phyloP scores from a whole-genome alignment of 2,113 vertebrate species.

The Otocyon megalotis region DNA sequence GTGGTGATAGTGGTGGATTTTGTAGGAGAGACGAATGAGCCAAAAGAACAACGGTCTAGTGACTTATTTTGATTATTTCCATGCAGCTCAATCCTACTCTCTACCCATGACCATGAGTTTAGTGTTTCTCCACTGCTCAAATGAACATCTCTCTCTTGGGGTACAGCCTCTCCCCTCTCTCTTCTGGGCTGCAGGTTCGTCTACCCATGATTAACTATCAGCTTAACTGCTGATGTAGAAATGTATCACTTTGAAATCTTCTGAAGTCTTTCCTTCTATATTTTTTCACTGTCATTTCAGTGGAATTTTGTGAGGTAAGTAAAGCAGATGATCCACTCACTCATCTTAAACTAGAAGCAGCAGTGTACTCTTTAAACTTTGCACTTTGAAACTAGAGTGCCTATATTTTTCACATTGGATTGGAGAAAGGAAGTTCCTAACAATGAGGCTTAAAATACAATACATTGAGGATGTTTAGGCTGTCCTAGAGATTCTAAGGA shows the following conservation, averaged over 20 bases:
- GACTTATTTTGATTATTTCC: neutral
- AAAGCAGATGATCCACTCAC: constrained; percentile 59
- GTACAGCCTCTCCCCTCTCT: neutral
- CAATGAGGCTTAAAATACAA: neutral
- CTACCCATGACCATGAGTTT: neutral
- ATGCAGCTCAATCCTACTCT: neutral
- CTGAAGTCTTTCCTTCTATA: constrained; percentile 29
- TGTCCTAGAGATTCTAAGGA: constrained; percentile 20
- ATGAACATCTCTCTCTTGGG: neutral
- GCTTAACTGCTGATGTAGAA: neutral
- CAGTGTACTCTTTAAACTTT: neutral
- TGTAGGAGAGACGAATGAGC: too few species aligned
- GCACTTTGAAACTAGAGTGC: neutral
- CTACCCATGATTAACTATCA: neutral
- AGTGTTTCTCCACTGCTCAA: neutral
- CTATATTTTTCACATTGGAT: neutral
- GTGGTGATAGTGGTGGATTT: fast-evolving
- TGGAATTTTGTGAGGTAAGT: constrained; percentile 18
- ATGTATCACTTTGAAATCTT: neutral
- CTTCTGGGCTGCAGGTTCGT: neutral
- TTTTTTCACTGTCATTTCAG: constrained; percentile 43
- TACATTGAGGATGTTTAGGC: neutral
- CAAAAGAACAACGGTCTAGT: neutral
- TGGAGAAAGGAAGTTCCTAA: neutral
- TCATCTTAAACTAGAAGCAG: constrained; percentile 26